A percentile compares a stretch with the other conserved stretches of the same genome.
phyloP scores from a whole-genome alignment of 2,888 invertebrate genomes.

The Chironomus tentans region DNA sequence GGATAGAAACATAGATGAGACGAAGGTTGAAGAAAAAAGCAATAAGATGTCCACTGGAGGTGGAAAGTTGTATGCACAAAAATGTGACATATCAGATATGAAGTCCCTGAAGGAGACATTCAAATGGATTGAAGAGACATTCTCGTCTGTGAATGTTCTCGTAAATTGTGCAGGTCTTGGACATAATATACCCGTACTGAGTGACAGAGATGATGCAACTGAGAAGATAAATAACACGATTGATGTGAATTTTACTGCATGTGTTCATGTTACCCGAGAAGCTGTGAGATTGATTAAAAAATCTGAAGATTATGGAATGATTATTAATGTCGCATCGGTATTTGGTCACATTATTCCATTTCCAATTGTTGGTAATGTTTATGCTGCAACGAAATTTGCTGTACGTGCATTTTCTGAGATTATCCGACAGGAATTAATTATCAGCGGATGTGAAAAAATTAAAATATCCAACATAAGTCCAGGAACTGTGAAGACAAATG shows the following conservation, averaged over 20 bases:
- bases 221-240: constrained; percentile 36
- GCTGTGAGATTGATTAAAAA: constrained; percentile 45
- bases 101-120: constrained; percentile 48
- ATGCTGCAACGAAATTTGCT: constrained; percentile 38
- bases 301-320: constrained; percentile 40
- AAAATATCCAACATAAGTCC: constrained; percentile 33
- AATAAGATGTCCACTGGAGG: not conserved
- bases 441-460: constrained; percentile 34
- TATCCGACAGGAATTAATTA: constrained; percentile 37
- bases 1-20: not conserved
- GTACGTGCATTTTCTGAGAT: constrained; percentile 38
- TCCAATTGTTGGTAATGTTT: constrained; percentile 34
- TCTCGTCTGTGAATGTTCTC: constrained; percentile 49
- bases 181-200: not conserved
- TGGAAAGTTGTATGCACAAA: constrained; percentile 37
- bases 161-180: constrained; percentile 50
- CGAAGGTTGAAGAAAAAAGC: not conserved
- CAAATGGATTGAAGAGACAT: constrained; percentile 42
- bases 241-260: constrained; percentile 44
- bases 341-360: constrained; percentile 32
- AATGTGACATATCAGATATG: constrained; percentile 48
- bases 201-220: not conserved
- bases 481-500: not conserved
- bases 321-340: constrained; percentile 43
- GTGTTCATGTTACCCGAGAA: constrained; percentile 43